Evolutionary conservation across 2,797 vertebrate species (phyloP).

Genomic region (Aplochiton taeniatus): DNA sequence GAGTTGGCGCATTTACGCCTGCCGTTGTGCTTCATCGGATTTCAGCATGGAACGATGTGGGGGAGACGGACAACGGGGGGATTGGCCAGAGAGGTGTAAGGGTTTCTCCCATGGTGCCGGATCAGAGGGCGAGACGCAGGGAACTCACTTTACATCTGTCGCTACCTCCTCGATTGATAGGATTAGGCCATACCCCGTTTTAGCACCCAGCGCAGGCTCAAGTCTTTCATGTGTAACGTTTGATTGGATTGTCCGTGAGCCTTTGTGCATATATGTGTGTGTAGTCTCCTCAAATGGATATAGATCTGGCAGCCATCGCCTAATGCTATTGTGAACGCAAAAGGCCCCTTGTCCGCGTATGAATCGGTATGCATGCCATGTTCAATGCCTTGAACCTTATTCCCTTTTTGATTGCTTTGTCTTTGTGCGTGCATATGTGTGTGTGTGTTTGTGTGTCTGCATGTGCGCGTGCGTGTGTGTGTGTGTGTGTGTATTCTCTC

Average conservation of each 20-base stretch:
- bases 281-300: conserved; percentile 31
- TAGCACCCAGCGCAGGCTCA: conserved; percentile 50
- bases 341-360: background rate
- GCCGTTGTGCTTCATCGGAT: conserved; percentile 11
- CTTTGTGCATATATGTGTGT: conserved; percentile 42
- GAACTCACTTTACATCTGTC: conserved; percentile 69
- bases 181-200: conserved; percentile 63
- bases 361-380: conserved; percentile 41
- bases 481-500: conserved; percentile 45
- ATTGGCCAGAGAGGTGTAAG: conserved; percentile 22
- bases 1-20: conserved; percentile 28
- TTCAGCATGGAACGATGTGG: conserved; percentile 18
- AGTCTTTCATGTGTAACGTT: conserved; percentile 68
- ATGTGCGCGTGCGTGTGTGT: conserved; percentile 20
- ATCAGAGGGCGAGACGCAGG: conserved; percentile 36
- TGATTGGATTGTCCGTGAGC: conserved; percentile 59
- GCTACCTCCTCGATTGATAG: conserved; percentile 64
- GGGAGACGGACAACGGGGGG: conserved; percentile 9
- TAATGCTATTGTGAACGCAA: conserved; percentile 9
- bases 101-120: conserved; percentile 15
- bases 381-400: conserved; percentile 51
- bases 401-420: conserved; percentile 60
- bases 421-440: conserved; percentile 26
- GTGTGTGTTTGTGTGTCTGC: conserved; percentile 39
- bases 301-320: conserved; percentile 29